A percentile compares a stretch with the other conserved stretches of the same genome.
phyloP scores from a whole-genome alignment of 1,140 invertebrate genomes.

The Penaeus japonicus region DNA sequence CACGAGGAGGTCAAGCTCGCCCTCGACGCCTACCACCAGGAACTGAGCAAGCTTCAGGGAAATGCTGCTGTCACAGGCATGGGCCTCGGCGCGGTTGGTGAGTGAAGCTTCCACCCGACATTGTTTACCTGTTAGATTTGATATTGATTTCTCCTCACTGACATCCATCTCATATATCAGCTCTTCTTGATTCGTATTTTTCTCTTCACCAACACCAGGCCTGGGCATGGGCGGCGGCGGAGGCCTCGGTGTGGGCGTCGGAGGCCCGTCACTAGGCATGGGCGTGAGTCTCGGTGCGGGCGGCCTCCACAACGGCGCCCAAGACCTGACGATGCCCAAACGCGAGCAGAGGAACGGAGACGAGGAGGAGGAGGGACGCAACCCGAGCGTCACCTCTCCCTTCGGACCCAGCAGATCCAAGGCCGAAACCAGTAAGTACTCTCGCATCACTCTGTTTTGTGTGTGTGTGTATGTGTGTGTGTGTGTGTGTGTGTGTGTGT shows the following conservation, averaged over 20 bases:
- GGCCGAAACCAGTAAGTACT: conserved; percentile 56
- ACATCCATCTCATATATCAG: not conserved
- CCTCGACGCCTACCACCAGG: conserved; percentile 89
- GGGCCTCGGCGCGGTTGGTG: conserved; percentile 55
- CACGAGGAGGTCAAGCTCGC: conserved; percentile 88
- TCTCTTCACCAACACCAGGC: conserved; percentile 16
- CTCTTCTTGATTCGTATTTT: not conserved
- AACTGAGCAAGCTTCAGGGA: conserved; percentile 84
- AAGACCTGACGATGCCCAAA: conserved; percentile 82
- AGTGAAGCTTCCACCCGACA: conserved; percentile 67
- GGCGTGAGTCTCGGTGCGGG: conserved; percentile 43
- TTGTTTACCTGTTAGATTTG: not conserved
- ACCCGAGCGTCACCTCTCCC: conserved; percentile 40
- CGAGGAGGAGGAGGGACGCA: conserved; percentile 51
- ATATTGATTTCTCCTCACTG: not conserved
- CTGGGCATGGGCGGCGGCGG: conserved; percentile 51
- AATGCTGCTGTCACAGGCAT: conserved; percentile 63
- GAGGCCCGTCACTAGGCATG: conserved; percentile 52
- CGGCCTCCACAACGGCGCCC: conserved; percentile 72
- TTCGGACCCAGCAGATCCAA: conserved; percentile 50
- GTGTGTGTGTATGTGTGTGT: no score
- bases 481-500: no score
- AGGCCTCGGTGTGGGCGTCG: conserved; percentile 53
- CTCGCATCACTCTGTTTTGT: not conserved
- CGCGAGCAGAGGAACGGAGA: conserved; percentile 46